Conservation (phyloP, 2,113 vertebrate species). For the Ardeotis arabs region DNA sequence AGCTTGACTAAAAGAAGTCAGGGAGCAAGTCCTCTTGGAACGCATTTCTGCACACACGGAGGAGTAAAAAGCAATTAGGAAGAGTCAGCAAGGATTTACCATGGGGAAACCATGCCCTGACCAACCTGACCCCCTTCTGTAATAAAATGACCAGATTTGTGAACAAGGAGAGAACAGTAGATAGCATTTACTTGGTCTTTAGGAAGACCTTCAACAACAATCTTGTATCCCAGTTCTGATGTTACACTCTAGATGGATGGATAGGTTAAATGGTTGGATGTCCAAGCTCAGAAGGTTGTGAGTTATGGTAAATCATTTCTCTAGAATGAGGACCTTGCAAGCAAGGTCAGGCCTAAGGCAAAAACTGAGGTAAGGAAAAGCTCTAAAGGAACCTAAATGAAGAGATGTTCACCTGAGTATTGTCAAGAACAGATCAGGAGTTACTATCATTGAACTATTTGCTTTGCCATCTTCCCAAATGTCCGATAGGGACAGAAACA, state of each 20-base stretch:
- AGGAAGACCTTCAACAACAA: not conserved
- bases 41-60: not conserved
- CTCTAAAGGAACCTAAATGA: not conserved
- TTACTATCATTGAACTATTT: not conserved
- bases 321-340: not conserved
- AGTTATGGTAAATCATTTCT: not conserved
- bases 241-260: accelerated
- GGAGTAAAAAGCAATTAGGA: not conserved
- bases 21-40: not conserved
- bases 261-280: not conserved
- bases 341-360: not conserved
- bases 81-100: not conserved
- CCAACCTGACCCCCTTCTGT: not conserved
- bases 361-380: not conserved
- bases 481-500: accelerated
- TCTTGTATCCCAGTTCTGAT: not conserved
- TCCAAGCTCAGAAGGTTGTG: not conserved
- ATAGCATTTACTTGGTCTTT: not conserved
- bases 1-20: not conserved
- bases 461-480: not conserved
- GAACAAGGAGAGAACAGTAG: not conserved
- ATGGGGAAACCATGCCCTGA: not conserved
- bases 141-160: not conserved
- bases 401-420: not conserved
- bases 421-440: not conserved